These are phyloP conservation scores for Scolanthus callimorphus DNA, from an alignment of 92 coral and sea anemone genomes.

Conservation along the genomic window DNA sequence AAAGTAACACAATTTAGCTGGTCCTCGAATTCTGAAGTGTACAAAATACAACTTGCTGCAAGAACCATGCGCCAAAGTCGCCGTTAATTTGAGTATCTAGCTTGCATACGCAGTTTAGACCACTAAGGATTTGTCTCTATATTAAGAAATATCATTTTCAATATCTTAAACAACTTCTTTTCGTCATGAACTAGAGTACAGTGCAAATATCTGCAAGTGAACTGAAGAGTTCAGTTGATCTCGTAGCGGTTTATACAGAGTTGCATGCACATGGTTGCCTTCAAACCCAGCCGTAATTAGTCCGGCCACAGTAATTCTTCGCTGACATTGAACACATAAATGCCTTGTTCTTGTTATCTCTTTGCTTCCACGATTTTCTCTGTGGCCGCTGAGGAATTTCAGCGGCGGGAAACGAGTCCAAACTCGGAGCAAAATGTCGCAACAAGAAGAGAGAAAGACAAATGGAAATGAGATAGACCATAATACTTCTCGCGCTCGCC, in stretches of 20 bases:
- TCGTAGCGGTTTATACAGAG: background rate
- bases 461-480: constrained; percentile 74
- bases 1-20: background rate
- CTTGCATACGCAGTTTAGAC: background rate
- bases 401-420: constrained; percentile 89
- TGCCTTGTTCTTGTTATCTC: background rate
- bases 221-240: no score
- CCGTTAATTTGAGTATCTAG: background rate
- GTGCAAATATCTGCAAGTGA: constrained; percentile 21
- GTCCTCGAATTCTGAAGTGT: background rate
- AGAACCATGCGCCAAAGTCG: background rate
- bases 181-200: constrained; percentile 22
- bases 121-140: background rate
- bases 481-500: constrained; percentile 69
- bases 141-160: background rate
- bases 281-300: constrained; percentile 35
- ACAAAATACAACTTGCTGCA: background rate
- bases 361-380: constrained; percentile 1
- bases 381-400: constrained; percentile 37
- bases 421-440: constrained; percentile 64
- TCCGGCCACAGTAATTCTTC: constrained; percentile 14
- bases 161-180: background rate
- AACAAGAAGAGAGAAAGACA: constrained; percentile 59
- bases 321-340: constrained; percentile 27
- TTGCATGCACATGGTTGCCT: constrained; percentile 20